Evolutionary conservation across 2,888 invertebrate genomes (phyloP).

Genomic region (Scaptomyza caliginosa): DNA sequence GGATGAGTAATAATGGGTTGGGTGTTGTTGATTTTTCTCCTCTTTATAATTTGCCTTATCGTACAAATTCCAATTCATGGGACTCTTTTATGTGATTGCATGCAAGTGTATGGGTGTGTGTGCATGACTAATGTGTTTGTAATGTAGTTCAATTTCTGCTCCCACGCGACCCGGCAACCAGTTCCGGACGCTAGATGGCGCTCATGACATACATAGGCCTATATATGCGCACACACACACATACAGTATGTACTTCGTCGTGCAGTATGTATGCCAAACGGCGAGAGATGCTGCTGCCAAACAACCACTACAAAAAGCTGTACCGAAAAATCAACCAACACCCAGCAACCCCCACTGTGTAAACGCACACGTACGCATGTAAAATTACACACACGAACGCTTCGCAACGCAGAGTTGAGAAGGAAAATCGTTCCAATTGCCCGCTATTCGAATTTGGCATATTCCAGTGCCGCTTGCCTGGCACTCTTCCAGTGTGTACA

Average conservation of each 20-base stretch:
- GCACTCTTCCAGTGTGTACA: constrained; percentile 60
- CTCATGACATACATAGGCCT: constrained; percentile 75
- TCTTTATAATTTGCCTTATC: constrained; percentile 34
- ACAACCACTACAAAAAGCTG: constrained; percentile 69
- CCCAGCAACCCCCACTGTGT: constrained; percentile 70
- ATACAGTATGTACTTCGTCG: neutral
- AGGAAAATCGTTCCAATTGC: constrained; percentile 65
- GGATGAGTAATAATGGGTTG: constrained; percentile 46
- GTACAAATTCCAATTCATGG: constrained; percentile 48
- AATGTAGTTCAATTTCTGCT: constrained; percentile 70
- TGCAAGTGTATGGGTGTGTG: constrained; percentile 10
- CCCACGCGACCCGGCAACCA: constrained; percentile 46
- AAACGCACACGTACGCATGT: constrained; percentile 30
- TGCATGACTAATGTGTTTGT: constrained; percentile 61
- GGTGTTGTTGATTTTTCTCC: constrained; percentile 20
- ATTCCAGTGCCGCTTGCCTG: constrained; percentile 55
- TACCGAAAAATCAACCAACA: constrained; percentile 71
- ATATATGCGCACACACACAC: constrained; percentile 21
- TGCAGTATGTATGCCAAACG: constrained; percentile 55
- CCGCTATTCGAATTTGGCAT: constrained; percentile 73
- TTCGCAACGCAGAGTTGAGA: constrained; percentile 27
- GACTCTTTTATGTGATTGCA: neutral
- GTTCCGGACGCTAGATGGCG: constrained; percentile 64
- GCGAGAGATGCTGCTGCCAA: constrained; percentile 50
- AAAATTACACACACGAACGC: constrained; percentile 59